Percentiles rank a stretch among this genome's conserved stretches.
phyloP scores from a whole-genome alignment of 2,113 vertebrate species.

The Rynchops niger region DNA sequence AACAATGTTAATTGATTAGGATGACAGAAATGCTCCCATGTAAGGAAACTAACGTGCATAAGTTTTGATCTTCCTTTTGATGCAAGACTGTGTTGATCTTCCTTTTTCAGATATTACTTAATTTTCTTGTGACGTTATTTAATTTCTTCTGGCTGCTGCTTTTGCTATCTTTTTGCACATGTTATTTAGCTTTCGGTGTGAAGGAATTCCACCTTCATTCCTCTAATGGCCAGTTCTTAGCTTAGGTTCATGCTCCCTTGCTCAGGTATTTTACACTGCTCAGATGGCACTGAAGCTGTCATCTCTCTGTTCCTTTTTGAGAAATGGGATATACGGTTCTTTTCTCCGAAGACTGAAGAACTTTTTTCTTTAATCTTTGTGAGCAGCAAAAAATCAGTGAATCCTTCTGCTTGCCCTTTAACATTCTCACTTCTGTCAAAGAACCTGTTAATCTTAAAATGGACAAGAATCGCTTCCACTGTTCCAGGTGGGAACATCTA shows the following conservation, averaged over 20 bases:
- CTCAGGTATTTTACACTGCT: neutral
- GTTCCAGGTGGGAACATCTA: neutral
- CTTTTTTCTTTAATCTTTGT: conserved; percentile 17
- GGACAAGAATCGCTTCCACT: neutral
- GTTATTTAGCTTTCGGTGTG: neutral
- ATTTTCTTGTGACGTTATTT: neutral
- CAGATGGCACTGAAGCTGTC: neutral
- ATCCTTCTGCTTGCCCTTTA: conserved; percentile 1
- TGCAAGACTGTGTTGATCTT: neutral
- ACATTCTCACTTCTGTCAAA: neutral
- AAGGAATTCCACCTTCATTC: neutral
- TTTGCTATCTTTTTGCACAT: neutral
- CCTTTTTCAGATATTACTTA: neutral
- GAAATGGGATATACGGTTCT: neutral
- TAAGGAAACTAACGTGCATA: neutral
- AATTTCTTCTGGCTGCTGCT: neutral
- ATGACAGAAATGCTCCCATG: neutral
- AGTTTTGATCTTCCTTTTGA: neutral
- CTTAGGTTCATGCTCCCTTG: neutral
- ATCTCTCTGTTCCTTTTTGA: neutral
- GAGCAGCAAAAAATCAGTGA: neutral
- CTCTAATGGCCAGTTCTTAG: neutral
- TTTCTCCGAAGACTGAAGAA: neutral
- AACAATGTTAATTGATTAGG: neutral
- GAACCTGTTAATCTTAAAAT: neutral